phyloP scores from a whole-genome alignment of 2,797 vertebrate genomes.

The Leontocebus nigricollis region DNA sequence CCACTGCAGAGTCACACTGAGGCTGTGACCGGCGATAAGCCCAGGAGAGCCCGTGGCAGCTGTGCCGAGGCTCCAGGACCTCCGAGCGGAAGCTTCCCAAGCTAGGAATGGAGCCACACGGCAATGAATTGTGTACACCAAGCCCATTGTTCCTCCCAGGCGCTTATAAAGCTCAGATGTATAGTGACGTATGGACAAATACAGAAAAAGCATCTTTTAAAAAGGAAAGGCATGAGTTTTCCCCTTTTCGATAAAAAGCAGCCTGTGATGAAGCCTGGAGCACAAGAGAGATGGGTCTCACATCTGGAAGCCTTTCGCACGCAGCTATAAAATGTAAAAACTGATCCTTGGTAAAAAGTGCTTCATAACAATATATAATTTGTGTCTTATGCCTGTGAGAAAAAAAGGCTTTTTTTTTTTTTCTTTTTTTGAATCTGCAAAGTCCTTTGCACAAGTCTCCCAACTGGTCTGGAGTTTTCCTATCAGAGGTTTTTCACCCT shows the following conservation, averaged over 20 bases:
- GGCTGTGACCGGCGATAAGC: conserved; percentile 50
- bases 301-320: conserved; percentile 84
- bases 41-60: background rate
- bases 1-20: conserved; percentile 1
- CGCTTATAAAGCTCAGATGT: conserved; percentile 88
- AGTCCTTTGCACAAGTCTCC: conserved; percentile 77
- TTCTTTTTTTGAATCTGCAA: conserved; percentile 63
- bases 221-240: conserved; percentile 76
- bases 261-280: conserved; percentile 77
- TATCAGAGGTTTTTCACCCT: conserved; percentile 45
- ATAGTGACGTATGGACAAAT: conserved; percentile 81
- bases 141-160: conserved; percentile 69
- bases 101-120: background rate
- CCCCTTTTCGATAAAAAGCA: conserved; percentile 75
- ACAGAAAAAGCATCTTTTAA: conserved; percentile 71
- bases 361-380: conserved; percentile 86
- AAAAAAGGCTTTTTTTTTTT: conserved; percentile 69
- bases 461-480: conserved; percentile 68
- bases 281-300: conserved; percentile 78
- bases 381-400: conserved; percentile 83
- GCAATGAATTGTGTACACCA: conserved; percentile 55
- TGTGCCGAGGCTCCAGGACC: background rate
- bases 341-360: conserved; percentile 87
- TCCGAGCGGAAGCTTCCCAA: conserved; percentile 2
- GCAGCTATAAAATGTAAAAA: conserved; percentile 88